A percentile compares a stretch with the other conserved stretches of the same genome.
phyloP scores from a whole-genome alignment of 2,888 invertebrate genomes.

The Loripinus fragilis region DNA sequence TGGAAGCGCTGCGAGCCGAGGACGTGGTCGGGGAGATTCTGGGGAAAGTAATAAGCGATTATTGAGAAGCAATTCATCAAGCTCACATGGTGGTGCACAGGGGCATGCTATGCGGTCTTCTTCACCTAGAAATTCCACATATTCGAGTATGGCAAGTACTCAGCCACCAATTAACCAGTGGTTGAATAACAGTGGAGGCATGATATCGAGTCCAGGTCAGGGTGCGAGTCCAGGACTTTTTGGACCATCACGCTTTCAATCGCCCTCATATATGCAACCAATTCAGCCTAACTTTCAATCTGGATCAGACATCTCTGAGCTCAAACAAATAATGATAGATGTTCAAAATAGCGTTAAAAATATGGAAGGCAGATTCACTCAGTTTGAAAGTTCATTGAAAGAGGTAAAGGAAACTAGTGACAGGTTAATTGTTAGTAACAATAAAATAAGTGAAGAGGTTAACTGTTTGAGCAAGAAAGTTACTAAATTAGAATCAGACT shows the following conservation, averaged over 20 bases:
- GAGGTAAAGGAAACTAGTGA: neutral
- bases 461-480: neutral
- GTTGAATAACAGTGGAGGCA: too few relatives aligned
- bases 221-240: too few relatives aligned
- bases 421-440: neutral
- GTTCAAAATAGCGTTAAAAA: neutral
- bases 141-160: too few relatives aligned
- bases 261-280: neutral
- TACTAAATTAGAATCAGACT: neutral
- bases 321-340: constrained; percentile 9
- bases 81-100: too few relatives aligned
- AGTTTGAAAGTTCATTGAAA: constrained; percentile 12
- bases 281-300: neutral
- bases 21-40: neutral
- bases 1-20: too few relatives aligned
- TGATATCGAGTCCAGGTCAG: too few relatives aligned
- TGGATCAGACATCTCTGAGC: neutral
- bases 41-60: neutral
- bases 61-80: neutral
- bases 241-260: neutral
- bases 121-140: too few relatives aligned
- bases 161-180: too few relatives aligned
- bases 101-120: neutral
- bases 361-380: neutral
- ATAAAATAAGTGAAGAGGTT: neutral